These are phyloP conservation scores for Scaptomyza caliginosa DNA, from an alignment of 2,888 invertebrate genomes.

Conservation along the genomic window DNA sequence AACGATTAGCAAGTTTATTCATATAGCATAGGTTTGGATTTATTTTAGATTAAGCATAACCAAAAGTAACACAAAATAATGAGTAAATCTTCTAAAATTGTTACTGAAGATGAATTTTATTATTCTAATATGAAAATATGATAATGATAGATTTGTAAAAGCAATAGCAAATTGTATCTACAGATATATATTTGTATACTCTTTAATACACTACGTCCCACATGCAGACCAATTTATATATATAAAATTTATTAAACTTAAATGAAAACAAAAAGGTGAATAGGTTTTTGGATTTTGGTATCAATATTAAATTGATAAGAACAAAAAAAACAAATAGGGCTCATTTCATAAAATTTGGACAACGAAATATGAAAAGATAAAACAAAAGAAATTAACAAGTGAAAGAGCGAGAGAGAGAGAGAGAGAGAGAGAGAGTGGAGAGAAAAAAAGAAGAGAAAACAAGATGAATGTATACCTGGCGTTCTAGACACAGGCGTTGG, in stretches of 20 bases:
- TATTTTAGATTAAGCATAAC: too few species aligned
- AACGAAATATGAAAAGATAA: slow-evolving; percentile 20
- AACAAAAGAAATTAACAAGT: slow-evolving; percentile 24
- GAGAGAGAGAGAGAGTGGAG: not conserved
- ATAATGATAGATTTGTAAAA: not conserved
- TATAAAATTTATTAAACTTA: not conserved
- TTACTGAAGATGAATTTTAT: not conserved
- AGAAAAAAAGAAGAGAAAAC: slow-evolving; percentile 53
- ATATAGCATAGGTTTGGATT: too few species aligned
- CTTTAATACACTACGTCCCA: slow-evolving; percentile 26
- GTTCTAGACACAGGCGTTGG: slow-evolving; percentile 84
- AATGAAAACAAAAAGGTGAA: slow-evolving; percentile 7
- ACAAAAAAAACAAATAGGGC: not conserved
- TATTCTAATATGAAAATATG: not conserved
- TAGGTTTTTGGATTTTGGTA: slow-evolving; percentile 1
- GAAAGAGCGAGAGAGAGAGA: not conserved
- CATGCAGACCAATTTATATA: slow-evolving; percentile 36
- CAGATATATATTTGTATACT: not conserved
- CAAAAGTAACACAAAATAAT: not conserved
- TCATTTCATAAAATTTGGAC: slow-evolving; percentile 27
- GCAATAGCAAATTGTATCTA: not conserved
- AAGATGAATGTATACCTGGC: slow-evolving; percentile 82
- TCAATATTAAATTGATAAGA: slow-evolving; percentile 3
- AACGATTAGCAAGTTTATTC: too few species aligned
- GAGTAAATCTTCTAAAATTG: not conserved